phyloP scores from a whole-genome alignment of 2,113 vertebrate species.

The Sapayoa aenigma region DNA sequence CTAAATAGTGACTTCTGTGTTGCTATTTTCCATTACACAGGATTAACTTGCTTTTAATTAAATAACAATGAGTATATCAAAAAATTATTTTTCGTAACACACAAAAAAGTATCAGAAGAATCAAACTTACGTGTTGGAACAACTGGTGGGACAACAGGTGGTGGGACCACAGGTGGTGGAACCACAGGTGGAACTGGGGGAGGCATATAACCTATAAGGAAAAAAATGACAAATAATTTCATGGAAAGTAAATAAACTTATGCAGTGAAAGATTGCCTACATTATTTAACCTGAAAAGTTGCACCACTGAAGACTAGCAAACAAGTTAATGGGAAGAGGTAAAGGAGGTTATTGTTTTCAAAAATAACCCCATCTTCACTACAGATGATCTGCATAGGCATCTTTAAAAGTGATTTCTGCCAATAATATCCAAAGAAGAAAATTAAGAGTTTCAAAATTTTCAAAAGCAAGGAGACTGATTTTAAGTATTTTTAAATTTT shows the following conservation, averaged over 20 bases:
- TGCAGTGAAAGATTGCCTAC: not conserved
- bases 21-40: not conserved
- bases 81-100: not conserved
- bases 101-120: not conserved
- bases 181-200: conserved; percentile 77
- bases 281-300: not conserved
- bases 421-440: not conserved
- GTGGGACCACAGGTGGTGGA: conserved; percentile 79
- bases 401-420: not conserved
- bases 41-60: not conserved
- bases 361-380: not conserved
- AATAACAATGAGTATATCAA: not conserved
- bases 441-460: not conserved
- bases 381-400: not conserved
- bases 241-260: not conserved
- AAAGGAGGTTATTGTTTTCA: not conserved
- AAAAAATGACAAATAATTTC: not conserved
- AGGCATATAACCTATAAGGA: conserved; percentile 84
- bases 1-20: not conserved
- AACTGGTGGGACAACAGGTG: conserved; percentile 79
- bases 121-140: conserved; percentile 84
- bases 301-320: not conserved
- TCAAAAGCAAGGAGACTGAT: not conserved
- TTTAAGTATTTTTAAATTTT: not conserved
- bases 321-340: not conserved